Percentiles rank a stretch among this genome's conserved stretches.
phyloP scores from a whole-genome alignment of 2,888 invertebrate genomes.

The Callimorpha dominula region DNA sequence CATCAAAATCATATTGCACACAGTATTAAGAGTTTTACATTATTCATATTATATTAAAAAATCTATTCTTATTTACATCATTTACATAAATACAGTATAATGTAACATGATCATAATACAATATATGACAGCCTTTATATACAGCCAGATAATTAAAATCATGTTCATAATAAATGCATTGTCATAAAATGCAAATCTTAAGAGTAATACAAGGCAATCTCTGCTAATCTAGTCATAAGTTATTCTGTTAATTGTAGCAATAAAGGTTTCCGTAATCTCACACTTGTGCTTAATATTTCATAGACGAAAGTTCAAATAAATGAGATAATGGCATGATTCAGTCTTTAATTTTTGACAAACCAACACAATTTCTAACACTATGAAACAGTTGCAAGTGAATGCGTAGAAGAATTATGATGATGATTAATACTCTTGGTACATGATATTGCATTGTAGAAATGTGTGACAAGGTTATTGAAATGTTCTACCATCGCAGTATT shows the following conservation, averaged over 20 bases:
- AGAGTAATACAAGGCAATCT: slow-evolving; percentile 66
- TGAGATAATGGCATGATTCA: slow-evolving; percentile 79
- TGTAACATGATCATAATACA: slow-evolving; percentile 38
- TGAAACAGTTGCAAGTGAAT: slow-evolving; percentile 11
- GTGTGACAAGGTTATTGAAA: too few species aligned
- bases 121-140: slow-evolving; percentile 60
- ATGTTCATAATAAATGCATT: slow-evolving; percentile 60
- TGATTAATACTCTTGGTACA: background rate
- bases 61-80: slow-evolving; percentile 66
- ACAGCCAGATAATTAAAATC: slow-evolving; percentile 59
- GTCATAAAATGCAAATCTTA: slow-evolving; percentile 50
- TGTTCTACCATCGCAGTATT: too few species aligned
- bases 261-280: slow-evolving; percentile 63
- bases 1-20: slow-evolving; percentile 53
- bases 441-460: too few species aligned
- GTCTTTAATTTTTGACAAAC: slow-evolving; percentile 76
- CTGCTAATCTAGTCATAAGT: slow-evolving; percentile 77
- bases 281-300: slow-evolving; percentile 71
- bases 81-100: slow-evolving; percentile 64
- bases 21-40: slow-evolving; percentile 31
- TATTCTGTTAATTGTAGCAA: slow-evolving; percentile 62
- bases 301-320: slow-evolving; percentile 74
- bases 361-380: slow-evolving; percentile 32
- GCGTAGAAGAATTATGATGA: background rate
- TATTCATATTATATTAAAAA: slow-evolving; percentile 48